Conservation (phyloP, 2,113 vertebrate species). For the Rhinoptilus africanus region DNA sequence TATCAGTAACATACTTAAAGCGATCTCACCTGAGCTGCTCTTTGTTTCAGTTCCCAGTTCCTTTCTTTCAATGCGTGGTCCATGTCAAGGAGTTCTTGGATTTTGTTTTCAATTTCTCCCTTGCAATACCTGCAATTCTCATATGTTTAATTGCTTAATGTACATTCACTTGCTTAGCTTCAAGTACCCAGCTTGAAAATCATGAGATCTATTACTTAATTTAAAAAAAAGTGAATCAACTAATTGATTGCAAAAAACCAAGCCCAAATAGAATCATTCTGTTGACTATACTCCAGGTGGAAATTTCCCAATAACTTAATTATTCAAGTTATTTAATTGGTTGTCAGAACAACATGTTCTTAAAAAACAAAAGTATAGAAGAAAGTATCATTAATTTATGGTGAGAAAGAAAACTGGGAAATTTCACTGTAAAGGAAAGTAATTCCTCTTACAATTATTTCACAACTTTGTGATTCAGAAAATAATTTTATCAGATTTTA, state of each 20-base stretch:
- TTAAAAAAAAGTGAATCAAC: background rate
- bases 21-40: conserved; percentile 85
- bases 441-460: background rate
- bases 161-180: background rate
- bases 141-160: background rate
- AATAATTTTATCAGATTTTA: background rate
- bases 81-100: conserved; percentile 86
- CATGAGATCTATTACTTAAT: background rate
- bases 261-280: background rate
- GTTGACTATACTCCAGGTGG: background rate
- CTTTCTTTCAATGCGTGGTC: conserved; percentile 88
- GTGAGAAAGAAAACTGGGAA: background rate
- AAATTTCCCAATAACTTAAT: background rate
- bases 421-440: background rate
- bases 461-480: background rate
- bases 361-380: background rate
- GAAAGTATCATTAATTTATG: background rate
- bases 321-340: background rate
- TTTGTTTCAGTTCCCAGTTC: conserved; percentile 92
- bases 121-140: conserved; percentile 82
- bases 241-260: background rate
- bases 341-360: background rate
- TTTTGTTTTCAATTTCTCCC: conserved; percentile 88
- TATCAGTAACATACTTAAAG: background rate
- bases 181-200: background rate